Evolutionary conservation across 2,888 invertebrate genomes (phyloP).

Genomic region (Octonoba sinensis): DNA sequence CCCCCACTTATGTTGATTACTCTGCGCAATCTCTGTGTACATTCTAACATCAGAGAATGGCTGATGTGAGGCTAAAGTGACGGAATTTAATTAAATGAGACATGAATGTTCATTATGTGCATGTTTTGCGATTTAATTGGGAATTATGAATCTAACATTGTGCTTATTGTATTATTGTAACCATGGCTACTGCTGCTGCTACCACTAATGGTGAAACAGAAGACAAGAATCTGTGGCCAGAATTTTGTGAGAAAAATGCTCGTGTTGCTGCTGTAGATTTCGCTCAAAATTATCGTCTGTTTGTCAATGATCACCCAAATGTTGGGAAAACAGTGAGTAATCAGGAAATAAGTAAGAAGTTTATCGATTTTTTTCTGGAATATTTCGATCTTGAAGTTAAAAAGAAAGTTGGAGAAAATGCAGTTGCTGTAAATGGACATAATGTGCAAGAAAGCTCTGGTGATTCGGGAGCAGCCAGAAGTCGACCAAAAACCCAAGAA

Average conservation of each 20-base stretch:
- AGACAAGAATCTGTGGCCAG: conserved; percentile 57
- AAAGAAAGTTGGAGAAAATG: conserved; percentile 51
- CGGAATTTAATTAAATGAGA: conserved; percentile 51
- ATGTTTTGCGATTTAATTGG: not conserved
- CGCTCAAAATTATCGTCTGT: conserved; percentile 61
- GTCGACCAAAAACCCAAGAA: conserved; percentile 57
- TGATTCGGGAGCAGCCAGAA: conserved; percentile 24
- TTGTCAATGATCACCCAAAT: conserved; percentile 62
- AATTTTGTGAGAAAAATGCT: conserved; percentile 65
- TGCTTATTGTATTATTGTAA: not conserved
- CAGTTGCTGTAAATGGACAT: conserved; percentile 49
- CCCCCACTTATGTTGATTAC: conserved; percentile 49
- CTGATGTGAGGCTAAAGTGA: conserved; percentile 28
- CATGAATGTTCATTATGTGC: conserved; percentile 17
- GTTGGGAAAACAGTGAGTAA: conserved; percentile 45
- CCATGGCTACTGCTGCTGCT: conserved; percentile 52
- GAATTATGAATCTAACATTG: conserved; percentile 1
- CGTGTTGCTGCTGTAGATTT: conserved; percentile 62
- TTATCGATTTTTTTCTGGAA: conserved; percentile 58
- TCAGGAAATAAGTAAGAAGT: conserved; percentile 60
- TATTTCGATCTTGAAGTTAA: conserved; percentile 60
- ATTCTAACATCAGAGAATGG: conserved; percentile 25
- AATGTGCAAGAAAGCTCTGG: conserved; percentile 31
- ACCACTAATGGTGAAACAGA: conserved; percentile 50
- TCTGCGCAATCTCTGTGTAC: conserved; percentile 52